A percentile compares a stretch with the other conserved stretches of the same genome.
Evolutionary conservation across 2,113 vertebrate genomes (phyloP).

Genomic region (Noctilio leporinus): DNA sequence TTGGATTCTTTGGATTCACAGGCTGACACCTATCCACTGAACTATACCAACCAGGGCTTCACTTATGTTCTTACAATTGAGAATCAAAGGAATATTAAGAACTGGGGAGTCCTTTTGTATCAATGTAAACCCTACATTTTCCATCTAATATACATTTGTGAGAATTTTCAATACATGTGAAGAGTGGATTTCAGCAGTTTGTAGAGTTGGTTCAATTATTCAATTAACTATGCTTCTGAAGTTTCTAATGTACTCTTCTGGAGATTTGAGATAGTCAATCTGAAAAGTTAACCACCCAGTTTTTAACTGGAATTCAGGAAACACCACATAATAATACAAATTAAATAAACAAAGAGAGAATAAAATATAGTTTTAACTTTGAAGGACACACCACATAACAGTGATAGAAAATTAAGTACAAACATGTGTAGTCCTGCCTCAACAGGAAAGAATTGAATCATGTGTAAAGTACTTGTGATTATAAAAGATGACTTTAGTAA

Average conservation of each 20-base stretch:
- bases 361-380: not conserved
- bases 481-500: not conserved
- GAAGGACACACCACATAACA: not conserved
- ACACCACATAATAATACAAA: not conserved
- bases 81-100: not conserved
- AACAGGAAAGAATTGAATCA: not conserved
- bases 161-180: constrained; percentile 9
- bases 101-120: not conserved
- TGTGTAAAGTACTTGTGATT: not conserved
- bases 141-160: not conserved
- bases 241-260: not conserved
- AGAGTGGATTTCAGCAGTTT: not conserved
- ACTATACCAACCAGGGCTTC: no score
- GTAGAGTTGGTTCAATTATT: constrained; percentile 43
- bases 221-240: constrained; percentile 42
- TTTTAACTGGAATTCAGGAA: not conserved
- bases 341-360: not conserved
- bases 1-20: no score
- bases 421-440: not conserved
- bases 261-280: not conserved
- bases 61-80: not conserved
- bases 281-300: not conserved
- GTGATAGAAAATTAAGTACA: not conserved
- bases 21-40: no score
- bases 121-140: constrained; percentile 1